phyloP scores from a whole-genome alignment of 2,113 vertebrate genomes.

The Orthonyx spaldingii region DNA sequence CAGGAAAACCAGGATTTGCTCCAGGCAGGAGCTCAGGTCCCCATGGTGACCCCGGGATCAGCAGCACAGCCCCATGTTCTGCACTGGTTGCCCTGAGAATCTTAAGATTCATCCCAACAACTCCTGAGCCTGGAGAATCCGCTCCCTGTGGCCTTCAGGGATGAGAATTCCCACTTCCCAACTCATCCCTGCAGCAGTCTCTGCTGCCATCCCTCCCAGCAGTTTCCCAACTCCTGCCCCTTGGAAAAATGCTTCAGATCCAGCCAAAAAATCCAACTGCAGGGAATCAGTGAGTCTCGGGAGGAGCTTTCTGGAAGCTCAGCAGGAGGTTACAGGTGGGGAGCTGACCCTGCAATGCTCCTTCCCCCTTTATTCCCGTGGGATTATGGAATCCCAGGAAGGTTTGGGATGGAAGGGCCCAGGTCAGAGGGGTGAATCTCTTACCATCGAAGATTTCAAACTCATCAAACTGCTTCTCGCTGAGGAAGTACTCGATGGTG shows the following conservation, averaged over 20 bases:
- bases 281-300: neutral
- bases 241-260: neutral
- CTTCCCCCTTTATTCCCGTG: accelerated
- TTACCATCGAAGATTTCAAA: conserved; percentile 97
- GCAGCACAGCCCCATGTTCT: neutral
- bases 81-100: neutral
- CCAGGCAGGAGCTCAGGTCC: neutral
- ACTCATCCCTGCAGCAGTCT: neutral
- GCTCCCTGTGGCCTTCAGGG: neutral
- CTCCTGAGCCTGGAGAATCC: neutral
- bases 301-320: neutral
- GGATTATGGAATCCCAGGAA: neutral
- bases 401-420: neutral
- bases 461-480: conserved; percentile 93
- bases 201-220: neutral
- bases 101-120: too few relatives aligned
- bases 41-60: accelerated
- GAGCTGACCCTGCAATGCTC: neutral
- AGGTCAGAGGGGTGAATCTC: neutral
- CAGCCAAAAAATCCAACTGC: neutral
- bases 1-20: neutral
- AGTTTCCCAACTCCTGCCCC: neutral
- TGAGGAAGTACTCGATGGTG: conserved; percentile 93
- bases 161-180: neutral
- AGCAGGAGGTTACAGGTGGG: neutral